Evolutionary conservation across 2,888 invertebrate genomes (phyloP).

Genomic region (Diarsia brunnea): DNA sequence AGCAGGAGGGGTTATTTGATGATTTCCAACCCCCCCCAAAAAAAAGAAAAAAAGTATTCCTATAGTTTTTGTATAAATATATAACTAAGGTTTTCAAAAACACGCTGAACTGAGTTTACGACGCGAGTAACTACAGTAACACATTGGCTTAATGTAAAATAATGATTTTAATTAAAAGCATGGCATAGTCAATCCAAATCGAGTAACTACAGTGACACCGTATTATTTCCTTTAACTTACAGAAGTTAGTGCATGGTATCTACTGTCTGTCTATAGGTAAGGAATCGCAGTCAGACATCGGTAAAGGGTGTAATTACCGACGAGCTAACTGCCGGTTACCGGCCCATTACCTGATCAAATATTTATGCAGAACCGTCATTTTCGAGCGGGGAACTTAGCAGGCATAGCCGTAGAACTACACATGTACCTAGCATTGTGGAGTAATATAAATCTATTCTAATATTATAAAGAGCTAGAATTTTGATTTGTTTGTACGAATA

Average conservation of each 20-base stretch:
- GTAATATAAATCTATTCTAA: background rate
- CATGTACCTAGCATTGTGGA: no score
- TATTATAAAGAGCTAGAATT: no score
- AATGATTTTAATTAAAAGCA: no score
- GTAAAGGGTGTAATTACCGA: conserved; percentile 56
- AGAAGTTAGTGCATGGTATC: conserved; percentile 16
- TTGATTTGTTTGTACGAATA: no score
- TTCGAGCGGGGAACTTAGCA: conserved; percentile 5
- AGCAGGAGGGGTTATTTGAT: no score
- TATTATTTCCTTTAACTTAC: background rate
- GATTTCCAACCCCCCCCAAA: no score
- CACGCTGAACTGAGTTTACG: no score
- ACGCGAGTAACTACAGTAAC: no score
- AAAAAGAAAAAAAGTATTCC: no score
- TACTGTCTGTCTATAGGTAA: conserved; percentile 55
- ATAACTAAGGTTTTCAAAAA: no score
- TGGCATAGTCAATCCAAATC: background rate
- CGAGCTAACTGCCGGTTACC: conserved; percentile 46
- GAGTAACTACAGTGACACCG: background rate
- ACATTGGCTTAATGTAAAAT: no score
- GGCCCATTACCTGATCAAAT: conserved; percentile 67
- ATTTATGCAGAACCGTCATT: conserved; percentile 58
- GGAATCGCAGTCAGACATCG: conserved; percentile 28
- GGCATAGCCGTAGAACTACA: conserved; percentile 9
- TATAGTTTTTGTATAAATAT: no score